Percentiles rank a stretch among this genome's conserved stretches.
These are phyloP conservation scores for Halichoeres trimaculatus DNA, from an alignment of 2,113 vertebrate genomes.

Conservation along the genomic window DNA sequence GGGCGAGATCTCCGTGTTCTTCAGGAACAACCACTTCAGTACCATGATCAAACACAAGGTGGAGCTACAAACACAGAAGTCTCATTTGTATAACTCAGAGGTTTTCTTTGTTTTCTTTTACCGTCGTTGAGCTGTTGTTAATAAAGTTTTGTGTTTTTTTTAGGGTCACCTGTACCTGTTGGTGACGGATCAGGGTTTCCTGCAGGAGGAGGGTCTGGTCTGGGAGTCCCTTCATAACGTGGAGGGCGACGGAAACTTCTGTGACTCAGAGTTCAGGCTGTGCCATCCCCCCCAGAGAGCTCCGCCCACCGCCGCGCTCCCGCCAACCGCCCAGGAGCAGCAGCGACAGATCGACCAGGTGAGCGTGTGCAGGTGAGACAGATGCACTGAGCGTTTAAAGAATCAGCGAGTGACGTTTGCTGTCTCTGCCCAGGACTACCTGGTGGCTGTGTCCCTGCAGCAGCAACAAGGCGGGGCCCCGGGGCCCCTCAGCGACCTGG, in stretches of 20 bases:
- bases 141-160: not conserved
- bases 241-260: constrained; percentile 95
- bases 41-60: constrained; percentile 96
- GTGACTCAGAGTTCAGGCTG: constrained; percentile 89
- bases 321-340: constrained; percentile 72
- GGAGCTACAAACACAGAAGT: not conserved
- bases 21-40: constrained; percentile 98
- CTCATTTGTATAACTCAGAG: too few species aligned
- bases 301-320: not conserved
- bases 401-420: not conserved
- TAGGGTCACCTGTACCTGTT: constrained; percentile 94
- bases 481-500: constrained; percentile 87
- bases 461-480: constrained; percentile 81
- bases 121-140: not conserved
- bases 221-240: constrained; percentile 96
- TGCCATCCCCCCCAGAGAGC: constrained; percentile 83
- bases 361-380: not conserved
- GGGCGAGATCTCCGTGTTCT: constrained; percentile 92
- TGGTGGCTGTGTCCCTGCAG: constrained; percentile 93
- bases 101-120: too few species aligned
- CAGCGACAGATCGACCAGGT: constrained; percentile 92
- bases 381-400: too few species aligned
- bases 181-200: constrained; percentile 95
- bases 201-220: constrained; percentile 89
- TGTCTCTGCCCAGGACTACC: constrained; percentile 84